Percentiles rank a stretch among this genome's conserved stretches.
These are phyloP conservation scores for Eremobia ochroleuca DNA, from an alignment of 2,888 invertebrate genomes.

Conservation along the genomic window DNA sequence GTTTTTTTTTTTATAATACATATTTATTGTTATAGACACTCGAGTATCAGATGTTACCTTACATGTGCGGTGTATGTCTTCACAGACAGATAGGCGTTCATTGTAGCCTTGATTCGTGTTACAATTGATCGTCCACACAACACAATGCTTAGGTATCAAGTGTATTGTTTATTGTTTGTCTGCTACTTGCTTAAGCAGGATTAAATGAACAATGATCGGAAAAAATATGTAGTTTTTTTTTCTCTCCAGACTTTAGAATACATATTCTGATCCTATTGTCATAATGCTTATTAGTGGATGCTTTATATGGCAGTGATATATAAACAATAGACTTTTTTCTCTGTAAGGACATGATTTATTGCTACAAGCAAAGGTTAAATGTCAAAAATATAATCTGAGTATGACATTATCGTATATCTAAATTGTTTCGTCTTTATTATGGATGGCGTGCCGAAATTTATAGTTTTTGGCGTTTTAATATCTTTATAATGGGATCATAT, in stretches of 20 bases:
- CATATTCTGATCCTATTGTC: conserved; percentile 13
- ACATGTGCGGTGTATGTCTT: conserved; percentile 59
- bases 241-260: background rate
- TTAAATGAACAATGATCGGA: conserved; percentile 34
- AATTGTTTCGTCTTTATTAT: conserved; percentile 37
- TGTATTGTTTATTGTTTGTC: conserved; percentile 64
- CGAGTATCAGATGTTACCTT: conserved; percentile 49
- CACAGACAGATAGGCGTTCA: conserved; percentile 50
- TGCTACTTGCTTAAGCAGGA: conserved; percentile 32
- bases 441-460: conserved; percentile 32
- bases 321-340: conserved; percentile 43
- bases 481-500: conserved; percentile 44
- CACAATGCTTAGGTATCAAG: conserved; percentile 48
- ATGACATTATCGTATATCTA: conserved; percentile 39
- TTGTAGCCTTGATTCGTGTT: conserved; percentile 64
- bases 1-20: background rate
- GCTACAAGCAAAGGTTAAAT: conserved; percentile 51
- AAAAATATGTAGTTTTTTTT: background rate
- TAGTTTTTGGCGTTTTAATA: conserved; percentile 33
- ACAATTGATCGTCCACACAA: conserved; percentile 61
- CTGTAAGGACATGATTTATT: conserved; percentile 46
- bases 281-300: conserved; percentile 23
- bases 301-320: conserved; percentile 29
- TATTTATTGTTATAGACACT: conserved; percentile 5
- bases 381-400: conserved; percentile 37